These are phyloP conservation scores for Aromia moschata DNA, from an alignment of 2,888 invertebrate genomes.

Conservation along the genomic window DNA sequence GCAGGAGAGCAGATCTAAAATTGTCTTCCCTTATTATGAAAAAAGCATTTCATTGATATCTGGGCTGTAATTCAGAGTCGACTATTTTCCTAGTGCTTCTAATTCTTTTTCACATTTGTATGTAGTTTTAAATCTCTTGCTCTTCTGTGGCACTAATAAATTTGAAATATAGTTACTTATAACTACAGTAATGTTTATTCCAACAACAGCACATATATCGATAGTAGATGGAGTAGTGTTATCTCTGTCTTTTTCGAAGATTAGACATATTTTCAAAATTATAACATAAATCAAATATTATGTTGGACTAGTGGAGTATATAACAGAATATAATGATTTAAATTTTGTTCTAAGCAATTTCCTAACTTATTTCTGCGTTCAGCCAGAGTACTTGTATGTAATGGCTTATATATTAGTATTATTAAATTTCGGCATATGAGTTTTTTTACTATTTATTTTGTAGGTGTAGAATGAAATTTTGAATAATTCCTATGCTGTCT, in stretches of 20 bases:
- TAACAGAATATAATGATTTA: no score
- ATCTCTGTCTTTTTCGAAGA: no score
- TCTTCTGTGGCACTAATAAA: constrained; percentile 2
- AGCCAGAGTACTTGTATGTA: background rate
- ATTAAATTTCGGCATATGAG: no score
- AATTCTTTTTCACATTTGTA: background rate
- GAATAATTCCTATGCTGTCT: no score
- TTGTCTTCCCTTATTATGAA: background rate
- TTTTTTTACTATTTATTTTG: no score
- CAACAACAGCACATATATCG: background rate
- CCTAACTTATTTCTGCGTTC: background rate
- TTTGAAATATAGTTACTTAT: constrained; percentile 9
- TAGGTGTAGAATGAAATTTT: no score
- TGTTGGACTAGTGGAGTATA: background rate
- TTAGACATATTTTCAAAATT: no score
- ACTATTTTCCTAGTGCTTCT: background rate
- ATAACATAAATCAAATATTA: no score
- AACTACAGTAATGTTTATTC: constrained; percentile 6
- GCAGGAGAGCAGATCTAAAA: background rate
- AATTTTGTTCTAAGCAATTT: constrained; percentile 4
- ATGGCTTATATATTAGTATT: no score
- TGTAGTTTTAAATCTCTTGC: background rate
- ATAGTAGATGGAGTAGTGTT: no score
- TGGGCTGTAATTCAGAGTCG: background rate
- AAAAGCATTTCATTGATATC: background rate